phyloP scores from a whole-genome alignment of 2,888 invertebrate species.

The Chaetoderma sp. region DNA sequence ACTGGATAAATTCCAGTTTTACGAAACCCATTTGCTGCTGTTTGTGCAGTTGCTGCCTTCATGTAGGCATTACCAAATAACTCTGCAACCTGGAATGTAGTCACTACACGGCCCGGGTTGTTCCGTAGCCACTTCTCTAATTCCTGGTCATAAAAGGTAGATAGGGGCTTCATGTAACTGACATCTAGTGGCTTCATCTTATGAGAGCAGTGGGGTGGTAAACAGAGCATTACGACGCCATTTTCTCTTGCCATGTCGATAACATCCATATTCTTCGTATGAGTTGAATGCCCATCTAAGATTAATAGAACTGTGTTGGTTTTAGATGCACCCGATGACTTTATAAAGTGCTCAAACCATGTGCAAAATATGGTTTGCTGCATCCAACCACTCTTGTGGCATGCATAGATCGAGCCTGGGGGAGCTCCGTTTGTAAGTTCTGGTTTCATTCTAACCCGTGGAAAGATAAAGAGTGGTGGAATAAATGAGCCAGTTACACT shows the following conservation, averaged over 20 bases:
- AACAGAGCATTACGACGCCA: no score
- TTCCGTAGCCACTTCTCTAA: neutral
- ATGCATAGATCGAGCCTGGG: neutral
- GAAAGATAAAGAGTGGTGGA: neutral
- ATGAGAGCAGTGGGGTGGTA: constrained; percentile 8
- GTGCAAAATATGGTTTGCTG: neutral
- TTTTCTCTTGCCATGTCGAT: no score
- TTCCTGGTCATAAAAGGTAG: neutral
- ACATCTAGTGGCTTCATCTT: constrained; percentile 2
- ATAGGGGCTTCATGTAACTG: neutral
- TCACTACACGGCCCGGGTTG: no score
- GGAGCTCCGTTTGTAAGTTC: no score
- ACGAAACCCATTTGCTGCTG: no score
- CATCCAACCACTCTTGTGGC: constrained; percentile 3
- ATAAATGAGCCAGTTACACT: neutral
- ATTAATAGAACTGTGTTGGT: neutral
- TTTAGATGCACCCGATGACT: neutral
- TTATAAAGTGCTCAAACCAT: constrained; percentile 7
- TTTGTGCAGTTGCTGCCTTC: no score
- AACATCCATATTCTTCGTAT: neutral
- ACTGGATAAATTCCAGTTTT: no score
- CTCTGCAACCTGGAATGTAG: neutral
- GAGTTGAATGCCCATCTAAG: neutral
- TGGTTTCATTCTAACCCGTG: neutral
- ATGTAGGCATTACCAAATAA: no score